Evolutionary conservation across 2,888 invertebrate genomes (phyloP).

Genomic region (Drosophila paramelanica): DNA sequence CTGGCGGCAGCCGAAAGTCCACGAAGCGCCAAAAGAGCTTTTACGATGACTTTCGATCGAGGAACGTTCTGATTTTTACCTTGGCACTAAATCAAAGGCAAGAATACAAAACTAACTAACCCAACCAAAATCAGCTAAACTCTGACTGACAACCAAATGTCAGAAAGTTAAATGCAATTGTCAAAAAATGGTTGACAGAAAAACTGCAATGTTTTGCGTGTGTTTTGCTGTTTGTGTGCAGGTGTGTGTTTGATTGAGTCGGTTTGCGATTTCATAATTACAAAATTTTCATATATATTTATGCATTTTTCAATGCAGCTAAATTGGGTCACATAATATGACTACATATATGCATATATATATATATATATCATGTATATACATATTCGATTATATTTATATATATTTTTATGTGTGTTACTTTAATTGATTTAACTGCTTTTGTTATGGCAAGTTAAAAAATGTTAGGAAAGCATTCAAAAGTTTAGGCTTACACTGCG

Average conservation of each 20-base stretch:
- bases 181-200: slow-evolving; percentile 39
- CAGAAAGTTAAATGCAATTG: slow-evolving; percentile 27
- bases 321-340: slow-evolving; percentile 35
- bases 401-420: background rate
- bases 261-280: slow-evolving; percentile 31
- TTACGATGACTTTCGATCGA: slow-evolving; percentile 26
- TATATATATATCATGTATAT: background rate
- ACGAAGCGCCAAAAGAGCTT: slow-evolving; percentile 43
- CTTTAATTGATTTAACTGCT: background rate
- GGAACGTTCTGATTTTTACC: slow-evolving; percentile 46
- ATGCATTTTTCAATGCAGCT: background rate
- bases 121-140: slow-evolving; percentile 9
- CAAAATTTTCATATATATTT: background rate
- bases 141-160: slow-evolving; percentile 33
- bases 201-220: slow-evolving; percentile 12
- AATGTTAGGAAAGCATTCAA: background rate
- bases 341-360: background rate
- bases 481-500: background rate
- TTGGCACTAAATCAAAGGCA: slow-evolving; percentile 73
- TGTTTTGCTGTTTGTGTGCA: slow-evolving; percentile 19
- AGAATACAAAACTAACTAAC: slow-evolving; percentile 1
- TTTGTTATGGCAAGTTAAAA: background rate
- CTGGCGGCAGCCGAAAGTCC: slow-evolving; percentile 40
- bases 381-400: background rate
- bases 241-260: slow-evolving; percentile 8